Conservation (phyloP, 2,888 invertebrate species). For the Gastrophysa polygoni region DNA sequence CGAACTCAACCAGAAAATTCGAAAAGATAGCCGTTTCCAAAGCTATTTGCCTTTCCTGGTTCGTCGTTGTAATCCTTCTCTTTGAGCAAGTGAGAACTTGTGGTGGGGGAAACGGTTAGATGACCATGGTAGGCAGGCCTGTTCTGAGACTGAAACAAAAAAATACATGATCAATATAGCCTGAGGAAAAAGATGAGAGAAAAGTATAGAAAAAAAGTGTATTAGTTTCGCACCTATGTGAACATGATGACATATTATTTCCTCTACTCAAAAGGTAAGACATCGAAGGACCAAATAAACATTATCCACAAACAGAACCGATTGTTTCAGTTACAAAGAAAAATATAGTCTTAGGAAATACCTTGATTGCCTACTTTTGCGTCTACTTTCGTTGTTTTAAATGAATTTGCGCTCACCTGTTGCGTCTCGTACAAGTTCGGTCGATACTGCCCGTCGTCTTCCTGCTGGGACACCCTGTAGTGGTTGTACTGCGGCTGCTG, state of each 20-base stretch:
- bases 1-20: constrained; percentile 55
- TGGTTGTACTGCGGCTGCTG: constrained; percentile 21
- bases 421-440: constrained; percentile 45
- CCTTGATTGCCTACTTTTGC: no score
- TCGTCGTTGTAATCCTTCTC: constrained; percentile 54
- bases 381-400: not conserved
- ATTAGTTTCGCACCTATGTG: no score
- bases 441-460: constrained; percentile 51
- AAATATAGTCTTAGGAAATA: no score
- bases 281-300: no score
- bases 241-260: no score
- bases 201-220: no score
- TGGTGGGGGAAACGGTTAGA: constrained; percentile 29
- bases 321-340: no score
- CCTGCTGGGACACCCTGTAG: constrained; percentile 9
- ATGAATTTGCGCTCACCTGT: constrained; percentile 16
- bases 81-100: constrained; percentile 38
- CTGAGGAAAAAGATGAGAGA: no score
- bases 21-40: constrained; percentile 69
- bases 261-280: no score
- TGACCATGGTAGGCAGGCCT: constrained; percentile 27
- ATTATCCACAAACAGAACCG: no score
- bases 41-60: constrained; percentile 63
- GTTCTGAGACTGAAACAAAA: constrained; percentile 6
- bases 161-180: no score